phyloP scores from a whole-genome alignment of 2,797 vertebrate genomes.

The Sebastes vulpes region DNA sequence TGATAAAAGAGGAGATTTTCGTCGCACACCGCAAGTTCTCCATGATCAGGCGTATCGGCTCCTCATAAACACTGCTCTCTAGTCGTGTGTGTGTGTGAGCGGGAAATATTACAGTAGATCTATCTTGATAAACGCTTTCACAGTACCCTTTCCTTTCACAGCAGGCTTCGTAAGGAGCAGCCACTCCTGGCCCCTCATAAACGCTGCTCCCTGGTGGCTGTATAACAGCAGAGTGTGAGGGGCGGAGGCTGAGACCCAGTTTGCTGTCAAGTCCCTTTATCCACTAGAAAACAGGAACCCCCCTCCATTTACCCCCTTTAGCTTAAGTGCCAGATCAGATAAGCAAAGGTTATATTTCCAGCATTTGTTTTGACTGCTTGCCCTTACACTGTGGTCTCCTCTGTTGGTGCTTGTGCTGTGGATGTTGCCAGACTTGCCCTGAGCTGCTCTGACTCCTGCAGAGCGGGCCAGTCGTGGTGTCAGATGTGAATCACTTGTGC shows the following conservation, averaged over 20 bases:
- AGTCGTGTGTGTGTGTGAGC: slow-evolving; percentile 13
- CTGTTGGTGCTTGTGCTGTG: slow-evolving; percentile 19
- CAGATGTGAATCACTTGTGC: slow-evolving; percentile 11
- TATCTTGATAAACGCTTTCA: slow-evolving; percentile 48
- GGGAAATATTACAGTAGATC: slow-evolving; percentile 63
- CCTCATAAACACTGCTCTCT: slow-evolving; percentile 41
- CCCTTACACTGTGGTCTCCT: slow-evolving; percentile 49
- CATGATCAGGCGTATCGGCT: slow-evolving; percentile 31
- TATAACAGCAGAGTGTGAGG: slow-evolving; percentile 2
- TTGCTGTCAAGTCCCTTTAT: slow-evolving; percentile 34
- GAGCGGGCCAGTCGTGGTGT: neutral
- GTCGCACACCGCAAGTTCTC: slow-evolving; percentile 19
- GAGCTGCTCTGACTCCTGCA: slow-evolving; percentile 34
- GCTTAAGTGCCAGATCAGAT: slow-evolving; percentile 66
- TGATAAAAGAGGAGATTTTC: slow-evolving; percentile 67
- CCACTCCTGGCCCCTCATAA: slow-evolving; percentile 39
- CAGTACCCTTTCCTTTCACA: slow-evolving; percentile 10
- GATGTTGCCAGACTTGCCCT: slow-evolving; percentile 27
- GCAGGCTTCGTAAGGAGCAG: neutral
- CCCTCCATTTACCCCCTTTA: slow-evolving; percentile 33
- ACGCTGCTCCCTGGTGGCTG: slow-evolving; percentile 65
- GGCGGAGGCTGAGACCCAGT: slow-evolving; percentile 12
- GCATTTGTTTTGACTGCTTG: slow-evolving; percentile 74
- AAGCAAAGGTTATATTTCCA: slow-evolving; percentile 51
- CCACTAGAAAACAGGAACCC: slow-evolving; percentile 22